Base-by-base conservation (phyloP, 2,797 vertebrate genomes). In the Enteromius afrohamiltoni region DNA sequence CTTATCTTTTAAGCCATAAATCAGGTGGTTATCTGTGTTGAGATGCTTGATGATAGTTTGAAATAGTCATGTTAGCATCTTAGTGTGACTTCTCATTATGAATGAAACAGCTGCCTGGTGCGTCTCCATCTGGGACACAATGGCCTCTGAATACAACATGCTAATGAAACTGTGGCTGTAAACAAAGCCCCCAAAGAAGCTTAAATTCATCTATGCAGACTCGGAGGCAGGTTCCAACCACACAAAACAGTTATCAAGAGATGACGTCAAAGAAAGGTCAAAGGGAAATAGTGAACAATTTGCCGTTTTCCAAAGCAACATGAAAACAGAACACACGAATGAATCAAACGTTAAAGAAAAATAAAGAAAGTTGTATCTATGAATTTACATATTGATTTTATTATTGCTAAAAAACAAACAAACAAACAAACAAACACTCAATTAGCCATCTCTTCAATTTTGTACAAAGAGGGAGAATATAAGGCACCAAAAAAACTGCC, bases 131-230 rank as follows among this genome's bases (percentile, higher is more conserved):
- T 86, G 85, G 82, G 83, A 71, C 83, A 89, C 87, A 88, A 89
- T 83, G 78, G 83, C 77, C 87, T 86, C 82, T 83, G 87, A 87
- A 84, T 83, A 85, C 85, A 86, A 88, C 83, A 88, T 89, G 89
- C 85, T 88, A 90, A 89, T 89, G 86, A 91, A 86, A 90, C 77
- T 83, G 85, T 68, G 85, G 71, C 87, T 79, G 81, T 89, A 89
- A 85, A 88, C 84, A 90, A 90, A 89, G 87, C 86, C 77, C 34
- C 82, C 58, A 74, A 64, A 73, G 87, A 84, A 69, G 74, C 82
- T 85, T 79, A 49, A 77, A 84, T 83, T 17, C 71, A 68, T 85
- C 45, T 53, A 16, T 69, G 60, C 60, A 55, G 31, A 45, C 51
- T 53, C 16, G 49, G 51, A 76, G 55, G 82, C 14, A 71, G 34